Base-by-base conservation (phyloP, 2,888 invertebrate species). In the Portevinia maculata region DNA sequence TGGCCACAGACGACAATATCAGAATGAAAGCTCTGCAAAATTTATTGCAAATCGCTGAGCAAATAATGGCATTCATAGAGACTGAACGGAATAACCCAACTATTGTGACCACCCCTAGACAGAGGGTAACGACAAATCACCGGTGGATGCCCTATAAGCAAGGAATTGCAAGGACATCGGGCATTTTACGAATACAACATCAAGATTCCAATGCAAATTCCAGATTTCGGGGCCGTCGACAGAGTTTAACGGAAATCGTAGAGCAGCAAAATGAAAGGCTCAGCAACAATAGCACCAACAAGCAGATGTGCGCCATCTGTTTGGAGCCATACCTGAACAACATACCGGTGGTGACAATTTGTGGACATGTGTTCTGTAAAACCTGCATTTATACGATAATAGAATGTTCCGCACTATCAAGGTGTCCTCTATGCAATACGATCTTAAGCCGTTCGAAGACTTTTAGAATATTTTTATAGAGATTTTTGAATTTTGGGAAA, bases 321-420 rank as follows among this genome's bases (percentile, higher is more conserved):
- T 21, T 65, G 70, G 75, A 60, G 34, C 13, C 24, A 5, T 81
- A 76, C 30, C 21, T 60, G 57, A 37, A 76, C 44, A 65, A 65
- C 21, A 32, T 41, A 5, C 70, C 70, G 11, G 34, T 76, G 70
- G 81, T 55, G 52, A 81, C 75, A 32, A 57, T n/a, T n/a, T 76
- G 76, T 19, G 70, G 75, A 32, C 81, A 64, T 73, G 62, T 75
- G 37, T 65, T 70, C 11, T 81, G 60, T 8, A 75, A 48, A 44
- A 15, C 50, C 3, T 75, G 79, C 17, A 50, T 64, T 9, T 53
- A 53, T 41, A n/a, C 65, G 44, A 24, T 30, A 19, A 76, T 79
- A 13, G 17, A 13, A 11, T 46, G 44, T 39, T 37, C 60, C n/a
- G 46, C 13, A 24, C 34, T n/a, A n/a, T n/a, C n/a, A n/a, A n/a